These are phyloP conservation scores for Cotesia typhae DNA, from an alignment of 1,140 invertebrate genomes.

Conservation along the genomic window DNA sequence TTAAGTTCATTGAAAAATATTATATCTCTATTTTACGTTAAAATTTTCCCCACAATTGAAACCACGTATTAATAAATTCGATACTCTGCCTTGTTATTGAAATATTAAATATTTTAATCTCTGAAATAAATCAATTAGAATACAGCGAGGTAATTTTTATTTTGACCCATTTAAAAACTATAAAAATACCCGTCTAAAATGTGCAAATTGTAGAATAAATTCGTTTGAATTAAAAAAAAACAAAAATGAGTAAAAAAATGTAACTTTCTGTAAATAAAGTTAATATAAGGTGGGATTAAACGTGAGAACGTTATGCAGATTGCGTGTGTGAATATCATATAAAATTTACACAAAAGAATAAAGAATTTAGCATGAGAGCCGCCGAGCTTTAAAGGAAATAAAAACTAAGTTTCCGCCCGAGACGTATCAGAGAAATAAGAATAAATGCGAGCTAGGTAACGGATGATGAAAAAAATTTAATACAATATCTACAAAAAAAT, in stretches of 20 bases:
- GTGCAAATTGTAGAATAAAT: no score
- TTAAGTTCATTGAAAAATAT: no score
- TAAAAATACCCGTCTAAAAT: no score
- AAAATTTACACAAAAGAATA: slow-evolving; percentile 27
- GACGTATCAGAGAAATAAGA: background rate
- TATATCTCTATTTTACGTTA: no score
- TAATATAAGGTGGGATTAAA: slow-evolving; percentile 5
- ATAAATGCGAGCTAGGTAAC: background rate
- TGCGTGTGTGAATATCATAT: slow-evolving; percentile 28
- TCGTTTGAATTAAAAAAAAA: background rate
- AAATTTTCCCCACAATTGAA: no score
- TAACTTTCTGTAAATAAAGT: background rate
- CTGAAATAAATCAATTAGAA: no score
- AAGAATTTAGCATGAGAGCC: slow-evolving; percentile 20
- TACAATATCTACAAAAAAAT: background rate
- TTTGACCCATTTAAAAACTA: no score
- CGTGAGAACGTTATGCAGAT: slow-evolving; percentile 33
- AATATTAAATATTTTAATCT: no score
- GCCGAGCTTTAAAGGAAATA: slow-evolving; percentile 1
- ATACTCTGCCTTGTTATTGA: no score
- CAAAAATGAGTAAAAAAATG: background rate
- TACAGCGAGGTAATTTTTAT: no score
- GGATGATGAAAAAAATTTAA: background rate
- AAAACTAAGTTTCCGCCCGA: background rate
- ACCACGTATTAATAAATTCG: no score